Conservation (phyloP, 2,113 vertebrate species). For the Corythoichthys intestinalis region DNA sequence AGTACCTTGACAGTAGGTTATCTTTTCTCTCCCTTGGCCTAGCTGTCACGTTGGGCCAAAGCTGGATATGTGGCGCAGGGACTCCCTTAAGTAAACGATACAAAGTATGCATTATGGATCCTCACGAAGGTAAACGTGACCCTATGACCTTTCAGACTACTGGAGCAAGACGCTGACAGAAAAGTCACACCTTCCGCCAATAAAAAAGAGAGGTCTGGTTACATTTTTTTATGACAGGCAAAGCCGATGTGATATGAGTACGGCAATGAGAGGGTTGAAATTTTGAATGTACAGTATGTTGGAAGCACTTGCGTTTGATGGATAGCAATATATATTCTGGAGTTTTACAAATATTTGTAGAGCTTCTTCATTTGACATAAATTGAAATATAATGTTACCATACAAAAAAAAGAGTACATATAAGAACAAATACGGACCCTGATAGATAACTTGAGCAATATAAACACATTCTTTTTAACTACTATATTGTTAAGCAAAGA, state of each 20-base stretch:
- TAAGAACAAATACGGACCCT: too few species aligned
- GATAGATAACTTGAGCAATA: too few species aligned
- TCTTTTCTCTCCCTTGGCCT: conserved; percentile 44
- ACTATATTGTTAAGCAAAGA: too few species aligned
- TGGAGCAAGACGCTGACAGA: conserved; percentile 19
- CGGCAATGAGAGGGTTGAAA: neutral
- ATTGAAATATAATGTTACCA: too few species aligned
- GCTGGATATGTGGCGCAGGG: conserved; percentile 38
- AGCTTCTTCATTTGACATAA: too few species aligned
- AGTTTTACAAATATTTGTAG: neutral
- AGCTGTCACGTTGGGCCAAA: conserved; percentile 31
- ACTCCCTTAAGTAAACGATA: conserved; percentile 61
- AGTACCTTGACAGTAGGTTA: conserved; percentile 40
- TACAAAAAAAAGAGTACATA: too few species aligned
- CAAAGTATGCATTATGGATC: conserved; percentile 62
- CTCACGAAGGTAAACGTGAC: conserved; percentile 61
- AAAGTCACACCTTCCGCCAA: conserved; percentile 21
- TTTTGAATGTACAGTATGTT: conserved; percentile 1
- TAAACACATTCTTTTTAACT: too few species aligned
- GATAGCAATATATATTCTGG: neutral
- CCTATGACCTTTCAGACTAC: conserved; percentile 52
- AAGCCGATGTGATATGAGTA: conserved; percentile 1
- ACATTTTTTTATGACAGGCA: conserved; percentile 10
- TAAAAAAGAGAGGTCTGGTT: conserved; percentile 6
- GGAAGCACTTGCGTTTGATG: neutral